These are phyloP conservation scores for Plectrocnemia conspersa DNA, from an alignment of 1,140 invertebrate genomes.

Conservation along the genomic window DNA sequence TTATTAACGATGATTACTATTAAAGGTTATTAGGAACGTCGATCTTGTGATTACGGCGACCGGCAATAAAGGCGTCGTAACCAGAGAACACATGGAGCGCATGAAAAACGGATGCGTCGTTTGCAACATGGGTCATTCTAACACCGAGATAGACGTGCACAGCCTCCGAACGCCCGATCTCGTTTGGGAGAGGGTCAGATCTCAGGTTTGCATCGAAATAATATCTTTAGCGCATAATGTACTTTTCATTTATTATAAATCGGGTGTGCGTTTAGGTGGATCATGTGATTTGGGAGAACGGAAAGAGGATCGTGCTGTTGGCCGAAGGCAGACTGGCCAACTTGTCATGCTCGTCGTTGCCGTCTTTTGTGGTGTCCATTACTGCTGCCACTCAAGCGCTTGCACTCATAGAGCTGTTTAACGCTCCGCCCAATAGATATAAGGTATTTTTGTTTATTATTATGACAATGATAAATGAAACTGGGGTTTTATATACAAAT, in stretches of 20 bases:
- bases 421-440: constrained; percentile 89
- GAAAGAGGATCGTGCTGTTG: constrained; percentile 85
- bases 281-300: constrained; percentile 94
- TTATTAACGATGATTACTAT: not conserved
- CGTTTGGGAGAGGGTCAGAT: constrained; percentile 95
- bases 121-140: constrained; percentile 98
- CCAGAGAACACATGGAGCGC: constrained; percentile 91
- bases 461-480: too few species aligned
- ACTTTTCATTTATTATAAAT: not conserved
- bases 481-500: too few species aligned
- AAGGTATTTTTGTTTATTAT: too few species aligned
- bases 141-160: constrained; percentile 97
- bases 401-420: constrained; percentile 93
- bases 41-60: constrained; percentile 95
- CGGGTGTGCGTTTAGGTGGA: constrained; percentile 60
- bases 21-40: constrained; percentile 71
- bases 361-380: constrained; percentile 95
- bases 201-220: constrained; percentile 56
- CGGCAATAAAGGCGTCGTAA: constrained; percentile 95
- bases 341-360: constrained; percentile 93
- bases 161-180: constrained; percentile 88
- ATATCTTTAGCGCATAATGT: not conserved
- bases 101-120: constrained; percentile 96
- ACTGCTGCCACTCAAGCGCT: constrained; percentile 92
- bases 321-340: constrained; percentile 95